phyloP scores from a whole-genome alignment of 1,140 invertebrate species.

The Bradysia coprophila region DNA sequence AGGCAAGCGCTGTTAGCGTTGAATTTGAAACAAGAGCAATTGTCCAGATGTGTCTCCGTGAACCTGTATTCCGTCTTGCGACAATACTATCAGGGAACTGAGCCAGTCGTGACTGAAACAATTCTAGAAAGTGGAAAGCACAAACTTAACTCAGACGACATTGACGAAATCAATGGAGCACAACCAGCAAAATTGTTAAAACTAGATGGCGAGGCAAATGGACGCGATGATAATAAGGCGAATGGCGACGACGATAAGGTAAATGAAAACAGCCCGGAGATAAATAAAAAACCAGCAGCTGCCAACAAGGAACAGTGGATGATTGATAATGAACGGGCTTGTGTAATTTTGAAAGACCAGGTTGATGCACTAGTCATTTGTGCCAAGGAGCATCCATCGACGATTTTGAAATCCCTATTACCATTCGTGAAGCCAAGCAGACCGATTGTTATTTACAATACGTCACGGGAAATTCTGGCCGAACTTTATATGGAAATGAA shows the following conservation, averaged over 20 bases:
- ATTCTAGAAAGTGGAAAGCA: slow-evolving; percentile 3
- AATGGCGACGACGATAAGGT: slow-evolving; percentile 1
- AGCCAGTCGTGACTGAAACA: slow-evolving; percentile 12
- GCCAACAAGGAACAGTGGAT: slow-evolving; percentile 1
- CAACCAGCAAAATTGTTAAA: slow-evolving; percentile 9
- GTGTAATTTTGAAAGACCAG: slow-evolving; percentile 33
- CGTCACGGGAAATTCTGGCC: slow-evolving; percentile 59
- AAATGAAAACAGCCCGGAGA: slow-evolving; percentile 4
- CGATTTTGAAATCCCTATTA: slow-evolving; percentile 54
- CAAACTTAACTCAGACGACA: not conserved
- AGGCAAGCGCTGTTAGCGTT: slow-evolving; percentile 57
- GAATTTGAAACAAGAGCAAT: slow-evolving; percentile 49
- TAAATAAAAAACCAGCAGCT: slow-evolving; percentile 6
- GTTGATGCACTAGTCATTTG: slow-evolving; percentile 65
- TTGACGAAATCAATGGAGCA: not conserved
- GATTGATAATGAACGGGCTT: slow-evolving; percentile 39
- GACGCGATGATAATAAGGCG: slow-evolving; percentile 5
- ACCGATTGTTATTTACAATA: slow-evolving; percentile 68
- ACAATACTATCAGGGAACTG: slow-evolving; percentile 34
- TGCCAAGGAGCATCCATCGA: slow-evolving; percentile 66
- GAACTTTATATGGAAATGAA: slow-evolving; percentile 64
- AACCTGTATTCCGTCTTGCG: slow-evolving; percentile 55
- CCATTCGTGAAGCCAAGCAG: slow-evolving; percentile 55
- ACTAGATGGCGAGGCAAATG: slow-evolving; percentile 3
- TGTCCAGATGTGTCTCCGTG: slow-evolving; percentile 40